Evolutionary conservation across 2,113 vertebrate genomes (phyloP).

Genomic region (Cricetomys ansorgei): DNA sequence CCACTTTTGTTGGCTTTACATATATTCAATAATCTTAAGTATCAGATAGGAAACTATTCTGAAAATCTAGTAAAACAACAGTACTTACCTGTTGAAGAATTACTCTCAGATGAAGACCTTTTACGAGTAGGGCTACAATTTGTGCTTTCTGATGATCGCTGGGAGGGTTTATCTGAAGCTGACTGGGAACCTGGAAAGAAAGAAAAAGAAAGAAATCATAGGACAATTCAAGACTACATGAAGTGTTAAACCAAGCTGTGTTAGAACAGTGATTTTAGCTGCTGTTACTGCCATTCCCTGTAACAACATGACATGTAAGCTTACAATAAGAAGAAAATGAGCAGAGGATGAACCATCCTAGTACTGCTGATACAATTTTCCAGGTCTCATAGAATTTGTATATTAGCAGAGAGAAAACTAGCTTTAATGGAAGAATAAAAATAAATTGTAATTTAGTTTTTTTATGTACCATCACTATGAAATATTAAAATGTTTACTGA

Average conservation of each 20-base stretch:
- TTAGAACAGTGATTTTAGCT: slow-evolving; percentile 36
- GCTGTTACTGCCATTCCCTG: slow-evolving; percentile 23
- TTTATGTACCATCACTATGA: slow-evolving; percentile 11
- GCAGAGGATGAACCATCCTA: background rate
- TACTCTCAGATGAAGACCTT: slow-evolving; percentile 87
- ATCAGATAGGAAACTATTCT: background rate
- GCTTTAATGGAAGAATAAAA: slow-evolving; percentile 43
- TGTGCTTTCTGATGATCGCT: slow-evolving; percentile 85
- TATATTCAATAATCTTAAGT: background rate
- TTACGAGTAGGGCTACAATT: slow-evolving; percentile 88
- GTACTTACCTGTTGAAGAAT: slow-evolving; percentile 86
- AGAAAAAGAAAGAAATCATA: slow-evolving; percentile 71
- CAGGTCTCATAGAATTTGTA: slow-evolving; percentile 24
- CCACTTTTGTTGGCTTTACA: background rate
- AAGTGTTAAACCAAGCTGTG: background rate
- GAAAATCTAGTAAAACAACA: background rate
- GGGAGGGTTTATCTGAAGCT: slow-evolving; percentile 85
- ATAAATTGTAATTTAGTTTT: slow-evolving; percentile 10
- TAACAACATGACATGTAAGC: background rate
- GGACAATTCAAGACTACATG: slow-evolving; percentile 19
- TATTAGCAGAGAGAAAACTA: slow-evolving; percentile 41
- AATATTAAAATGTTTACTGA: slow-evolving; percentile 3
- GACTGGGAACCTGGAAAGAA: slow-evolving; percentile 82
- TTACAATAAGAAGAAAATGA: background rate
- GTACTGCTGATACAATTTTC: slow-evolving; percentile 18